Evolutionary conservation across 2,797 vertebrate species (phyloP).

Genomic region (Protosalanx chinensis): DNA sequence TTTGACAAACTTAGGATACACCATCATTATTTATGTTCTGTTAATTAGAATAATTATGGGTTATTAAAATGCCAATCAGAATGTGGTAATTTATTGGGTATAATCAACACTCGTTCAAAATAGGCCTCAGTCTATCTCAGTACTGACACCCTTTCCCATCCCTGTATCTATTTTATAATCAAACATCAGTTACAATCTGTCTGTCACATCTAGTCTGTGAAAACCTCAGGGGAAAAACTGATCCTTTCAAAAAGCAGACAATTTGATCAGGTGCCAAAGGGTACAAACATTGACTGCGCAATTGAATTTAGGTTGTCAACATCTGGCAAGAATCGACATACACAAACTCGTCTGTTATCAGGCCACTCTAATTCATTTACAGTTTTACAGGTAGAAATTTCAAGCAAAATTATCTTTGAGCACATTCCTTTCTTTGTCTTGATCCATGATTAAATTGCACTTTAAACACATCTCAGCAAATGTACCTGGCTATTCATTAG

Average conservation of each 20-base stretch:
- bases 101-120: constrained; percentile 40
- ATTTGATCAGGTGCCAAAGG: constrained; percentile 44
- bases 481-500: neutral
- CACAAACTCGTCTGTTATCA: constrained; percentile 2
- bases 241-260: constrained; percentile 47
- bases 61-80: constrained; percentile 62
- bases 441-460: neutral
- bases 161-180: constrained; percentile 37
- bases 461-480: too few species aligned
- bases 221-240: constrained; percentile 46
- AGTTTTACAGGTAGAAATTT: neutral
- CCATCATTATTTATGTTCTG: constrained; percentile 39
- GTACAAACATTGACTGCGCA: constrained; percentile 31
- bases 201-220: constrained; percentile 37
- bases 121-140: constrained; percentile 42
- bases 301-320: constrained; percentile 32
- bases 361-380: constrained; percentile 24
- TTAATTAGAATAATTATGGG: constrained; percentile 45
- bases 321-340: constrained; percentile 21
- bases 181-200: constrained; percentile 57
- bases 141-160: constrained; percentile 42
- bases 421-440: neutral
- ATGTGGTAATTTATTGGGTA: constrained; percentile 40
- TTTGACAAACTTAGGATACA: constrained; percentile 18
- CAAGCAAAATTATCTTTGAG: neutral